Base-by-base conservation (phyloP, 1,140 invertebrate genomes). In the Penaeus japonicus region DNA sequence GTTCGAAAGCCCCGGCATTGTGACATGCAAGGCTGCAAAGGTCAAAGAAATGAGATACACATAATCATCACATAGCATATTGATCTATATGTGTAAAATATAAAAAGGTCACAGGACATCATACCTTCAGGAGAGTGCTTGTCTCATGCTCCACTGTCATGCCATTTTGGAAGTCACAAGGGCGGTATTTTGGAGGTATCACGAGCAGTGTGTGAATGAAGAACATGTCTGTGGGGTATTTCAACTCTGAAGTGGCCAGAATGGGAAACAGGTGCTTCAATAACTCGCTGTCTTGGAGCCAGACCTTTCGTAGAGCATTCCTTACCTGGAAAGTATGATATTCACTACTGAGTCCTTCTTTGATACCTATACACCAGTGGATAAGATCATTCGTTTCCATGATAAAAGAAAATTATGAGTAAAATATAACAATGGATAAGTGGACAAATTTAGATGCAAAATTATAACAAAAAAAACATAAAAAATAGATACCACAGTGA, bases 201-300 rank as follows among this genome's bases (percentile, higher is more conserved):
- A 99, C 97, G 15, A 96, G 94, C 62, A 99, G 92, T 0, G 96
- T 93, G 88, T 97, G 95, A 90, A 97, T 94, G 91, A 99, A 99
- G 92, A 99, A 97, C 78, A 96, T 92, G 93, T 99, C 97, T 18
- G 96, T 96, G 0, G 97, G 96, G 92, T 95, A 93, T 89, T 94
- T 92, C 0, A 91, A 89, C 0, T 94, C 92, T 17, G 92, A 93
- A 59, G 92, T 92, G 27, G 87, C 94, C 4, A 99, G 93, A 82
- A 97, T 94, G 0, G 97, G 96, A 81, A 96, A 94, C 7, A 98
- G 92, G 5, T 95, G 92, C 90, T 93, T 93, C 0, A 99, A 92
- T 62, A 97, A 93, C 10, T 95, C 93, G 27, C 94, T 93, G 91
- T 99, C 96, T 89, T 96, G 95, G 59, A 93, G 90, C 94, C 96